A percentile compares a stretch with the other conserved stretches of the same genome.
Conservation (phyloP, 2,797 vertebrate genomes). For the Hapalemur alaotrensis region DNA sequence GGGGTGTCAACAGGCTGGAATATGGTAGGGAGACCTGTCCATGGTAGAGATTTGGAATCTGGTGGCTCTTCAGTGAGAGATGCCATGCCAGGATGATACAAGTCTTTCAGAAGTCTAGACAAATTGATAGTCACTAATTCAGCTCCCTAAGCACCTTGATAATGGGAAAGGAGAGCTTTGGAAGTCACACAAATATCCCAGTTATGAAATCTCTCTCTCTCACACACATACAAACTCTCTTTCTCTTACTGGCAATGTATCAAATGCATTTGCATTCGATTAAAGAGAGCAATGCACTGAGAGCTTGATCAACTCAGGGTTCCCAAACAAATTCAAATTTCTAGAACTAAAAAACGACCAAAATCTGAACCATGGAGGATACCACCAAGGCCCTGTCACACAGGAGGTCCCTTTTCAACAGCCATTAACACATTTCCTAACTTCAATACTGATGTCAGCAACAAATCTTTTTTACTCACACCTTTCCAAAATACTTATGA, state of each 20-base stretch:
- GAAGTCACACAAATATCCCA: slow-evolving; percentile 10
- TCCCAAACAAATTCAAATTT: neutral
- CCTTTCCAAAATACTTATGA: neutral
- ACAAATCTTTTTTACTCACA: neutral
- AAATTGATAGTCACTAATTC: neutral
- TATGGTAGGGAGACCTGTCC: neutral
- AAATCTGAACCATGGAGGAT: neutral
- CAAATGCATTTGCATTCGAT: neutral
- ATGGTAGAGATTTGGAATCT: neutral
- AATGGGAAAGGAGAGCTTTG: neutral
- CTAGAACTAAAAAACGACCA: neutral
- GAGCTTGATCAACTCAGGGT: neutral
- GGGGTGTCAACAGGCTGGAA: neutral
- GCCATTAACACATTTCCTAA: neutral
- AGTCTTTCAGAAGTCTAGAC: neutral
- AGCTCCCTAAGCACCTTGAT: neutral
- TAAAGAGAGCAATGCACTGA: neutral
- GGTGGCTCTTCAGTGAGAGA: neutral
- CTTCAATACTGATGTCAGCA: neutral
- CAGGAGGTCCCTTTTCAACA: neutral
- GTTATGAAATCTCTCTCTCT: neutral
- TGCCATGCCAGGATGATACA: neutral
- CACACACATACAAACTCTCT: neutral
- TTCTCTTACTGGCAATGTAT: neutral
- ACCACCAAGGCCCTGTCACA: neutral